Evolutionary conservation across 2,113 vertebrate genomes (phyloP), one percentile per base, ranked within the genome.

Genomic region (Orycteropus afer): DNA sequence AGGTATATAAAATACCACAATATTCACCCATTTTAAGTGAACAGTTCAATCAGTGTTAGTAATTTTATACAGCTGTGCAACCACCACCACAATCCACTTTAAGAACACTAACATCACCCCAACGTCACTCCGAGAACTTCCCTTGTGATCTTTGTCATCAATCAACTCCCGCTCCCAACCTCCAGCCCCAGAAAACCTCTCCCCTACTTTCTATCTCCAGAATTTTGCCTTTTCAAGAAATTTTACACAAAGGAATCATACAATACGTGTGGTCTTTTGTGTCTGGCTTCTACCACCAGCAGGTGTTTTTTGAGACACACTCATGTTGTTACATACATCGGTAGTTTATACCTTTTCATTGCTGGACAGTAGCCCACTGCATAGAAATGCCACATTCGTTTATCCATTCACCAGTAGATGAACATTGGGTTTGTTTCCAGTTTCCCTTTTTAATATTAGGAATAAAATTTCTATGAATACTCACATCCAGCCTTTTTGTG

Each of bases 21-120:
- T 74, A 82, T 18, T 74, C 4, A 85, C 20, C 20, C 61, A 51
- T 94, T 94, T 83, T 42, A 84, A 86, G 6, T 81, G 22, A 96
- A 77, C 5, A 86, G 27, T 40, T 71, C 23, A 86, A 55, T 47
- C 67, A 59, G 18, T 86, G 71, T 86, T 57, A 86, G n/a, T 76
- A 61, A 42, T 91, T 55, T 29, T 25, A 84, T 25, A 20, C 6
- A 82, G 57, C 37, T 79, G 11, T 71, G 40, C 32, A 94, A 57
- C 12, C 40, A 9, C 83, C 15, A 37, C 27, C 32, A 83, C 69
- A 20, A 51, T 55, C 51, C 69, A n/a, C 63, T 61, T 76, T 49
- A 82, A 77, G 51, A 69, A 51, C 4, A 51, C 40, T 86, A 61
- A 80, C 20, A 18, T 69, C 32, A 57, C 13, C 88, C 55, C 55